Base-by-base conservation (phyloP, 2,797 vertebrate genomes). In the Argyrosomus regius region DNA sequence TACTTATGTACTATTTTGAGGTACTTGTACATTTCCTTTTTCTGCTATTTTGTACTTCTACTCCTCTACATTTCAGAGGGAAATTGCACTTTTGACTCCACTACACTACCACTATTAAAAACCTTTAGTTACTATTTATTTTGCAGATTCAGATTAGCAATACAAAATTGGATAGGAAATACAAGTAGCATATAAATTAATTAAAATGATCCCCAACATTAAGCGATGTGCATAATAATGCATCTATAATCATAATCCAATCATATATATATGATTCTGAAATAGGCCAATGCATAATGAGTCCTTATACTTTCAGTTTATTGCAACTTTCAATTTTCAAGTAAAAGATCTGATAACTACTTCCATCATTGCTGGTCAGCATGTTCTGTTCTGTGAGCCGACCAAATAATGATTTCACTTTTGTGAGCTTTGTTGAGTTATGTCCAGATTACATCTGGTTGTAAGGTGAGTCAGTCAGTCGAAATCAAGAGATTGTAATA, bases 401-500 rank as follows among this genome's bases (percentile, higher is more conserved):
- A 71, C 39, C 17, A 24, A 39, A 76, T 62, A 65, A 76, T 59
- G 41, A 14, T 64, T 26, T 28, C 22, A 31, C 13, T 49, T 75
- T 14, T 54, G 24, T 16, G 46, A 46, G 41, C 45, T 9, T 39
- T 39, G 35, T 39, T 39, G 35, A 39, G 35, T 39, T 39, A 24
- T 6, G 9, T 58, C 24, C 45, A 82, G 81, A 86, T 86, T 82
- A 46, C 39, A 62, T 71, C 59, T 0, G 1, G n/a, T 45, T 31
- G 11, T 20, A 68, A 61, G 8, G 24, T 54, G 53, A 72, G 35
- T 41, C 39, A 54, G 26, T 66, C 22, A 16, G 24, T 65, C 0
- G 1, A 78, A 80, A 56, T 73, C 72, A 73, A 63, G 58, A 75
- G 52, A 75, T 73, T 71, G 77, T 45, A 75, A 78, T 61, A 65